Base-by-base conservation (phyloP, 2,113 vertebrate species). In the Platanista minor region DNA sequence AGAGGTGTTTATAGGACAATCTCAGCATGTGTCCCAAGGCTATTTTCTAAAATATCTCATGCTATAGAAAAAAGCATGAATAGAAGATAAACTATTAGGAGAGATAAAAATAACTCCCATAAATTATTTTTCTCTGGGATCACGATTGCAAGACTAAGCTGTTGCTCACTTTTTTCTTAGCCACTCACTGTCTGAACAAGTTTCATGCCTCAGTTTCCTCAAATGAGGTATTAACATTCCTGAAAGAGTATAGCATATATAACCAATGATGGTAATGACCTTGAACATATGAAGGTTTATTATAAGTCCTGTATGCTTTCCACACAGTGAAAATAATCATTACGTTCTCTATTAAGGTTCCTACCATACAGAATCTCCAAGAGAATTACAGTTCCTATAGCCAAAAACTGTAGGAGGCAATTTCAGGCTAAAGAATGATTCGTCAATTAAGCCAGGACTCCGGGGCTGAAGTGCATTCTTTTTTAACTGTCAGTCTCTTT, bases 261-360 rank as follows among this genome's bases (percentile, higher is more conserved):
- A 75, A 49, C 4, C 27, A 87, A 84, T 31, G 27, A n/a, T 61
- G 82, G 12, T 77, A 87, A 86, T 80, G 46, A 77, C 21, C n/a
- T 78, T 74, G 31, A 82, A 78, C 41, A 89, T 67, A 88, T 7
- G 6, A 86, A 71, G 36, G 27, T 71, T 57, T 46, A 36, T 91
- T 66, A 88, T 95, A 89, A 86, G 72, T 66, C 49, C 46, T 46
- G 1, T 74, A 13, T 91, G 12, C n/a, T 67, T 87, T 96, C n/a
- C 36, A 93, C 10, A 72, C 33, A 77, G 43, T 74, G 11, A 86
- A 96, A 94, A 87, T 96, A 92, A 62, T 91, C 83, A 93, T 95
- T 90, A 43, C 2, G 13, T 78, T 59, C 43, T 94, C 64, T 88
- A 36, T 81, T 18, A 94, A 74, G 29, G 20, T 59, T 81, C 33